Evolutionary conservation across 1,140 invertebrate species (phyloP).

Genomic region (Colletes gigas): DNA sequence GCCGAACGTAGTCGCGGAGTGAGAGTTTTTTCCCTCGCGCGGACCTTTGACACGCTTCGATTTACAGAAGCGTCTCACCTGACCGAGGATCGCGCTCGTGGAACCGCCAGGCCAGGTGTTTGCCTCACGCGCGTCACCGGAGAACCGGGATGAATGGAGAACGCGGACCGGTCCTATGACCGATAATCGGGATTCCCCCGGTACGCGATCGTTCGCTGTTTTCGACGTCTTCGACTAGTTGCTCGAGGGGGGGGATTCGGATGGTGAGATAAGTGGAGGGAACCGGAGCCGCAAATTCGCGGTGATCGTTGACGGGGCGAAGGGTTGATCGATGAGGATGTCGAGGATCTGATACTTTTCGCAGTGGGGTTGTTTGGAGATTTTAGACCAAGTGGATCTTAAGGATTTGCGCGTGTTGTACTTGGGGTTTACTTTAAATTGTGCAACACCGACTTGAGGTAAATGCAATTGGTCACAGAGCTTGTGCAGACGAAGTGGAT

Average conservation of each 20-base stretch:
- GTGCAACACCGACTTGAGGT: too few species aligned
- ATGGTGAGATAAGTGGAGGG: too few species aligned
- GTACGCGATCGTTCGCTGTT: not conserved
- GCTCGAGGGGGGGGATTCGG: not conserved
- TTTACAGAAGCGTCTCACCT: not conserved
- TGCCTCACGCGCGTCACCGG: not conserved
- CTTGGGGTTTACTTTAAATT: too few species aligned
- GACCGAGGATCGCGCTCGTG: not conserved
- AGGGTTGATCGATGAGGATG: not conserved
- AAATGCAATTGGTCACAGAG: too few species aligned
- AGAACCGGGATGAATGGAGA: too few species aligned
- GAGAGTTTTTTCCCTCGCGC: not conserved
- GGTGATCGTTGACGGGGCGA: not conserved
- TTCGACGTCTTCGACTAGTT: conserved; percentile 1
- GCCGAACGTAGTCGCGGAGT: not conserved
- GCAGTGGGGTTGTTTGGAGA: too few species aligned
- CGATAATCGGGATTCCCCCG: not conserved
- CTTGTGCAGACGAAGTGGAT: too few species aligned
- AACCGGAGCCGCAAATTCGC: not conserved
- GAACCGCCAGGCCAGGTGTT: not conserved
- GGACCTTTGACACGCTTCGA: not conserved
- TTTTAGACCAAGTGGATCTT: too few species aligned
- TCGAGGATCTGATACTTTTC: too few species aligned
- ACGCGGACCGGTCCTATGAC: not conserved
- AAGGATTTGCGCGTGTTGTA: too few species aligned